phyloP scores from a whole-genome alignment of 2,113 vertebrate species.

The Lampris megalopsis region DNA sequence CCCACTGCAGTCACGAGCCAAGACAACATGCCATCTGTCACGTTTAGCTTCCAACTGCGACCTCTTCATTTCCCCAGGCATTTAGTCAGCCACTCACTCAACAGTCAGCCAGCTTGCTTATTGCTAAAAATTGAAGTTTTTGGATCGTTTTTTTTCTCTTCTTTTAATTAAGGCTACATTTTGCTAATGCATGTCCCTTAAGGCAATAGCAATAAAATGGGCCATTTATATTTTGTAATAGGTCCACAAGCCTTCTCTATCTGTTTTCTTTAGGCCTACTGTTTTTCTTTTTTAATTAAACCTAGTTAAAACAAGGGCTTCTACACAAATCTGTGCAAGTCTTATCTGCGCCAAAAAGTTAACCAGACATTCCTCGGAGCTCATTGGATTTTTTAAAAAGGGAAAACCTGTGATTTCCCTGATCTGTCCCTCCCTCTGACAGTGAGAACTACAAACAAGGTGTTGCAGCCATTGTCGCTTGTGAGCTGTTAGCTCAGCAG shows the following conservation, averaged over 20 bases:
- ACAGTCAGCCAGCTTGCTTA: conserved; percentile 42
- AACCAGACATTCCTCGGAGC: too few relatives aligned
- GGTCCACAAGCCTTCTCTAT: too few relatives aligned
- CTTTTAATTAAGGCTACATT: conserved; percentile 25
- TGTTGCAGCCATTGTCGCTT: too few relatives aligned
- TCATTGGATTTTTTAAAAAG: too few relatives aligned
- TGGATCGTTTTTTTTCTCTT: conserved; percentile 26
- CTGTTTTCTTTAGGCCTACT: neutral
- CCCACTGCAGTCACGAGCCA: conserved; percentile 68
- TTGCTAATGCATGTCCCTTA: neutral
- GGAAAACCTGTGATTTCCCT: too few relatives aligned
- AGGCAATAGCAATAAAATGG: neutral
- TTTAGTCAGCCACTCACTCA: conserved; percentile 42
- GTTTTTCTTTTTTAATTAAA: too few relatives aligned
- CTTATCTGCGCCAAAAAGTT: too few relatives aligned
- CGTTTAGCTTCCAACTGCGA: conserved; percentile 63
- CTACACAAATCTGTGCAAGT: too few relatives aligned
- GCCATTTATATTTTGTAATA: neutral
- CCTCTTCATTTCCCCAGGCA: conserved; percentile 61
- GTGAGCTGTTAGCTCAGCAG: too few relatives aligned
- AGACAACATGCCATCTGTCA: conserved; percentile 78
- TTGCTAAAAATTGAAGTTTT: conserved; percentile 16
- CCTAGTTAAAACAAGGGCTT: too few relatives aligned
- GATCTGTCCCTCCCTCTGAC: too few relatives aligned
- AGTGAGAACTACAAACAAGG: too few relatives aligned